Evolutionary conservation across 1,140 invertebrate species (phyloP), one percentile per base, ranked within the genome.

Genomic region (Drosophila sturtevanti): DNA sequence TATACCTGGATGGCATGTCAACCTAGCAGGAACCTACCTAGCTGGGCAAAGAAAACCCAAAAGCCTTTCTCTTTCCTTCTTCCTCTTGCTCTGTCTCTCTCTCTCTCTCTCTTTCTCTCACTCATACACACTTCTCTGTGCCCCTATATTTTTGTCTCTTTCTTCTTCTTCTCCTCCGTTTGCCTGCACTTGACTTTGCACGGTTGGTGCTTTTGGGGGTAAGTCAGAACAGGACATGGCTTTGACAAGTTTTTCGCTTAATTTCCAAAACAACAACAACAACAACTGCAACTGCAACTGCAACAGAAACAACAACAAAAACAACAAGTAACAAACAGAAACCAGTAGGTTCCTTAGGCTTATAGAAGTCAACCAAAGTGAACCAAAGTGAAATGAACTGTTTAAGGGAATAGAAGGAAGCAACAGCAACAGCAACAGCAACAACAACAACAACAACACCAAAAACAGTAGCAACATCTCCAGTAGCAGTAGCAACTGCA

Each of bases 1-100:
- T 87, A 79, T 68, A 77, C 77, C 80, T 72, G 67, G 74, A 69
- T 87, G 82, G 82, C 84, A 86, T 86, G 82, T 86, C 74, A 76
- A 72, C 77, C 54, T 64, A 55, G 21, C 22, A 60, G 73, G 66
- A 60, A 68, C 59, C 38, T 35, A 68, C 54, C 48, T 58, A 63
- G 21, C n/a, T 7, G n/a, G 27, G n/a, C 34, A 72, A 34, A 24
- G 56, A 41, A 38, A 62, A 65, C 41, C 41, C 16, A 63, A 48
- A 56, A n/a, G 16, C 21, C 11, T 12, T 16, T n/a, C 14, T 14
- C 22, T 62, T 4, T 18, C 16, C 4, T 2, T 44, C 41, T 11
- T 1, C 4, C 41, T 18, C 41, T 18, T 4, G 3, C 34, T 12
- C 11, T 35, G 10, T 10, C 34, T 12, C 11, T 4, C 27, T n/a